Evolutionary conservation across 2,797 vertebrate genomes (phyloP), one percentile per base, ranked within the genome.

Genomic region (Sorex maritimensis): DNA sequence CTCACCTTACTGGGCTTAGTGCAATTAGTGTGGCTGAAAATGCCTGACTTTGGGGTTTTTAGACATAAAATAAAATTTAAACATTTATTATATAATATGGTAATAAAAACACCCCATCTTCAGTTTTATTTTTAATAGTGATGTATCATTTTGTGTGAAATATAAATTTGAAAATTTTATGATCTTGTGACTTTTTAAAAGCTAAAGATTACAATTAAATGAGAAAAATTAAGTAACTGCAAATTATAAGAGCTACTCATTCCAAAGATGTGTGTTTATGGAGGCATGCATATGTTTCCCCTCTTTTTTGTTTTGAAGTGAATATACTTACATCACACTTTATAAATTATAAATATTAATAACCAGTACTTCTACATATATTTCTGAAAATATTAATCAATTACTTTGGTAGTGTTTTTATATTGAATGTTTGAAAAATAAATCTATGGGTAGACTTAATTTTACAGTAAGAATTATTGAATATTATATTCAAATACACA

Each of bases 1-100:
- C 97, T 96, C 90, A 93, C 78, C 87, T 95, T 97, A 28, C 87
- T 90, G 74, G 94, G 95, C 72, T 88, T 67, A 61, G 11, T 78
- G 73, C 77, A 92, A 94, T 96, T 95, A 95, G 71, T 80, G 28
- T 87, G 23, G 19, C 17, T 87, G 67, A 74, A 74, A 95, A 94
- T 92, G 19, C 41, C 87, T 79, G 81, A 88, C 94, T 91, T 87
- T 15, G 61, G 84, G 2, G 28, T 81, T 91, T 92, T 34, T 65
- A 52, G 41, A 30, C 77, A 63, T 95, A 84, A 81, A 1, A 86
- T 91, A 55, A 88, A 69, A 89, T 79, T 81, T 82, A 81, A 84
- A 80, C 7, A 63, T 41, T 49, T 41, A 34, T 44, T 15, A 52
- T 1, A 21, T 84, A 1, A 55, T 28, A 63, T 77, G 7, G 1